Conservation (phyloP, 2,797 vertebrate species). For the Xenentodon cancila region DNA sequence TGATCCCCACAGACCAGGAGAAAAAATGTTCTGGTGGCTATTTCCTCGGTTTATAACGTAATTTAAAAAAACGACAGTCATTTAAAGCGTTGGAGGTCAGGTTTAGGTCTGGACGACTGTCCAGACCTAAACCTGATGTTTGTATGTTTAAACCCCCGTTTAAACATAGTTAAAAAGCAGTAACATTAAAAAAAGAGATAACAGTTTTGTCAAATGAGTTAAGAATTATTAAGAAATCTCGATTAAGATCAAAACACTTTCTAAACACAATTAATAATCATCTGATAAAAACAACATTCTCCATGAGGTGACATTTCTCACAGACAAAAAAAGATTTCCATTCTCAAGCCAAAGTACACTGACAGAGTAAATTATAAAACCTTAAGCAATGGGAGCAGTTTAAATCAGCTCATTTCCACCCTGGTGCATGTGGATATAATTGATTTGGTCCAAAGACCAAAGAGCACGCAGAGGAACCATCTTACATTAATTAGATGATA, state of each 20-base stretch:
- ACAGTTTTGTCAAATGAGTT: too few species aligned
- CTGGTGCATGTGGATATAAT: slow-evolving; percentile 22
- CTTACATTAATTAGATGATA: slow-evolving; percentile 57
- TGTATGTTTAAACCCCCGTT: too few species aligned
- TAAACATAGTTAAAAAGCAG: too few species aligned
- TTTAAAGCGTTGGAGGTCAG: slow-evolving; percentile 4
- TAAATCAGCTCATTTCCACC: slow-evolving; percentile 23
- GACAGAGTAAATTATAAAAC: not conserved
- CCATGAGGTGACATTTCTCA: not conserved
- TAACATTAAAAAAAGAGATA: too few species aligned
- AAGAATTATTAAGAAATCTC: too few species aligned
- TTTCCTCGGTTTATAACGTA: slow-evolving; percentile 3
- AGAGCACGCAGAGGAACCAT: slow-evolving; percentile 42
- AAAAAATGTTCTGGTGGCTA: not conserved
- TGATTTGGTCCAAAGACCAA: slow-evolving; percentile 35
- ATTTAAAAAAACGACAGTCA: slow-evolving; percentile 4
- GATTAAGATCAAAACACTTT: too few species aligned
- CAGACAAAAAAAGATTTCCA: not conserved
- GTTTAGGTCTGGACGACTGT: not conserved
- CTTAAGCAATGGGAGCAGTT: not conserved
- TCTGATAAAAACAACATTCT: not conserved
- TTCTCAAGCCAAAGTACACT: slow-evolving; percentile 1
- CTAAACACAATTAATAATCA: too few species aligned
- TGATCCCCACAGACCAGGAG: not conserved
- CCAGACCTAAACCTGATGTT: too few species aligned